These are phyloP conservation scores for Triplophysa rosa DNA, from an alignment of 2,113 vertebrate species.

Conservation along the genomic window DNA sequence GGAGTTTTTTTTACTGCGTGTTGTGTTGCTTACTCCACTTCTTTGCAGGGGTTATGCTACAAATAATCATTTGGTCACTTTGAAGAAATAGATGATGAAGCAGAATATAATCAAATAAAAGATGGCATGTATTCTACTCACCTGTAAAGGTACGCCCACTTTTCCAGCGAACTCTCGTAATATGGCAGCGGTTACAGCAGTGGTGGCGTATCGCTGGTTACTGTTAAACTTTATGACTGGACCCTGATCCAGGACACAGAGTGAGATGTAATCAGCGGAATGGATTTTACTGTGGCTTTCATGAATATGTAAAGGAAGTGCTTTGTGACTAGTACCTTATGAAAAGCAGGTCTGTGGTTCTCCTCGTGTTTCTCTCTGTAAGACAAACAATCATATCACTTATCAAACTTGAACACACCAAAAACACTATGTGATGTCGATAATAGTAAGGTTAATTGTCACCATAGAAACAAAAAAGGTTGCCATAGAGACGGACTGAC, in stretches of 20 bases:
- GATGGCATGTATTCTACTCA: slow-evolving; percentile 59
- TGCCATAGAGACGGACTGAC: slow-evolving; percentile 75
- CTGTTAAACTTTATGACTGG: slow-evolving; percentile 96
- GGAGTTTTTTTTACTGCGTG: no score
- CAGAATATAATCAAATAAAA: not conserved
- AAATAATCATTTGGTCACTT: no score
- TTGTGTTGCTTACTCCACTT: no score
- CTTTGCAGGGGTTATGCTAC: not conserved
- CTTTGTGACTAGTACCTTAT: slow-evolving; percentile 79
- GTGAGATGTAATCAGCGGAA: not conserved
- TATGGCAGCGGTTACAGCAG: slow-evolving; percentile 85
- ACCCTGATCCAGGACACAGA: slow-evolving; percentile 73
- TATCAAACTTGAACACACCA: not conserved
- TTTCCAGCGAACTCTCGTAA: slow-evolving; percentile 81
- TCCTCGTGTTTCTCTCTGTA: slow-evolving; percentile 95
- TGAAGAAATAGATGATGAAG: not conserved
- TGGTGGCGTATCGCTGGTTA: slow-evolving; percentile 95
- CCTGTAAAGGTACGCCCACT: slow-evolving; percentile 89
- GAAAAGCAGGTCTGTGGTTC: slow-evolving; percentile 92
- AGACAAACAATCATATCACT: slow-evolving; percentile 2
- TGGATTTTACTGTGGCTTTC: not conserved
- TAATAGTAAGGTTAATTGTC: not conserved
- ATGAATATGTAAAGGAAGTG: not conserved
- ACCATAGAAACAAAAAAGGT: not conserved
- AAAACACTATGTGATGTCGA: not conserved